Percentiles rank a stretch among this genome's conserved stretches.
Conservation (phyloP, 2,113 vertebrate species). For the Electrona antarctica region DNA sequence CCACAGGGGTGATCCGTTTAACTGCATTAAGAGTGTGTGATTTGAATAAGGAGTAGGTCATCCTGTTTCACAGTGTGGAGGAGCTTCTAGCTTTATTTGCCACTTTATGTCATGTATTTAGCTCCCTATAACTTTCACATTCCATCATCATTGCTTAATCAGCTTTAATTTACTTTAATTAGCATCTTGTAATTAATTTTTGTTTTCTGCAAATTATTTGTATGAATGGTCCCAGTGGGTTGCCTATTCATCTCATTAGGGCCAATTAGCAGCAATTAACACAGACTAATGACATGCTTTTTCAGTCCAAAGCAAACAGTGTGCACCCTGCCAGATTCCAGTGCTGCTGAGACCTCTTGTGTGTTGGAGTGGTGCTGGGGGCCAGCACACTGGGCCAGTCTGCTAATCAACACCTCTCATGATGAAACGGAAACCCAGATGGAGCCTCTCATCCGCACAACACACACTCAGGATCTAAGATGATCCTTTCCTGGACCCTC, state of each 20-base stretch:
- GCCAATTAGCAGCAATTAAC: conserved; percentile 99
- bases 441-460: conserved; percentile 42
- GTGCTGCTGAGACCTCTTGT: conserved; percentile 58
- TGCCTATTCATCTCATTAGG: conserved; percentile 99
- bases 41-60: not conserved
- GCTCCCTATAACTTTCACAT: conserved; percentile 54
- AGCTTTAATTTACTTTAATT: conserved; percentile 84
- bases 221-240: conserved; percentile 96
- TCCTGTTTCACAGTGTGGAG: conserved; percentile 11
- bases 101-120: conserved; percentile 48
- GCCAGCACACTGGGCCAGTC: conserved; percentile 33
- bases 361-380: conserved; percentile 53
- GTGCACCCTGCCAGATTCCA: conserved; percentile 69
- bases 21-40: not conserved
- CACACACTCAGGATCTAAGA: conserved; percentile 17
- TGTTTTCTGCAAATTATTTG: conserved; percentile 98
- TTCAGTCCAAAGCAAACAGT: conserved; percentile 80
- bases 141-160: conserved; percentile 54
- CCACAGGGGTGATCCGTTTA: not conserved
- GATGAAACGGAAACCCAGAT: conserved; percentile 47
- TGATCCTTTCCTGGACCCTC: conserved; percentile 31
- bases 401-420: conserved; percentile 58
- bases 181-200: conserved; percentile 99
- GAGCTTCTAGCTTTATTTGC: conserved; percentile 31
- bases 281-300: conserved; percentile 97